A percentile compares a stretch with the other conserved stretches of the same genome.
Conservation (phyloP, 1,140 invertebrate species). For the Nilaparvata lugens region DNA sequence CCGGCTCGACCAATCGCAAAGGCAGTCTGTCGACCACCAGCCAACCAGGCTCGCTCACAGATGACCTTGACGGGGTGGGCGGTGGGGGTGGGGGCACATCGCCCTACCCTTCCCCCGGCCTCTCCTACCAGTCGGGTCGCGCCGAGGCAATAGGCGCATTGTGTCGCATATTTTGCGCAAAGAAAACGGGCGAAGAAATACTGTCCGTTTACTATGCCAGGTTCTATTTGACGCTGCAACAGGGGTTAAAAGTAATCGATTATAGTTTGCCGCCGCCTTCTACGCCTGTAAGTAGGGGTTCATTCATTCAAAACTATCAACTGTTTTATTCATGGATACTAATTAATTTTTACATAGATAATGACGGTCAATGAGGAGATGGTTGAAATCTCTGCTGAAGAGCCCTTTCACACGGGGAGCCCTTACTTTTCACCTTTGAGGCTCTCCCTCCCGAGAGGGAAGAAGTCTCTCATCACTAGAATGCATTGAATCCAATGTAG, state of each 20-base stretch:
- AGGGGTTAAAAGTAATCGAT: conserved; percentile 65
- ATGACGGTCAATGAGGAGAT: no score
- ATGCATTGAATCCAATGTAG: no score
- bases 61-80: conserved; percentile 18
- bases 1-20: conserved; percentile 9
- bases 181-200: conserved; percentile 92
- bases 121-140: conserved; percentile 68
- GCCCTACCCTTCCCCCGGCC: conserved; percentile 9
- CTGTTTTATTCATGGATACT: no score
- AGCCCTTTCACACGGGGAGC: no score
- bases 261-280: not conserved
- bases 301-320: no score
- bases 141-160: conserved; percentile 92
- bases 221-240: conserved; percentile 86
- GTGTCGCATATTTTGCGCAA: conserved; percentile 91
- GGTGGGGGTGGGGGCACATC: no score
- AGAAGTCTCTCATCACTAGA: no score
- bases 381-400: no score
- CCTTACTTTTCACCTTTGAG: no score
- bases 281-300: not conserved
- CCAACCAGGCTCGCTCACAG: conserved; percentile 28
- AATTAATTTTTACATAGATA: no score
- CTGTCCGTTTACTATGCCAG: conserved; percentile 87
- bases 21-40: conserved; percentile 21
- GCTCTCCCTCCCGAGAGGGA: no score